Percentiles rank a stretch among this genome's conserved stretches.
phyloP scores from a whole-genome alignment of 1,140 invertebrate species.

The Harpegnathos saltator region DNA sequence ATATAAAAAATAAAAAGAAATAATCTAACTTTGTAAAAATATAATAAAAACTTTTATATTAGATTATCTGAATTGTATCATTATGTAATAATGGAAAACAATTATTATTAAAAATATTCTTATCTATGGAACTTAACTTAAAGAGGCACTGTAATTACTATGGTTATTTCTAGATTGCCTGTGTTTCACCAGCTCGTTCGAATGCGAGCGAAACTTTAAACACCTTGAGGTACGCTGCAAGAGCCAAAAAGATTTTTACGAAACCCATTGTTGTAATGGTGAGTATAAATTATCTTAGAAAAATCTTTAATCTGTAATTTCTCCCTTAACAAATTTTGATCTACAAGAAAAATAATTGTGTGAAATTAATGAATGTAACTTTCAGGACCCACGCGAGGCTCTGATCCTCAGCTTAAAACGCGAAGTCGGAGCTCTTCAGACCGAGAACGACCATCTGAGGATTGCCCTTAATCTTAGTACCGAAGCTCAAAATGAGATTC shows the following conservation, averaged over 20 bases:
- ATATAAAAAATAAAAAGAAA: too few species aligned
- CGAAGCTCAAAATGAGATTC: constrained; percentile 62
- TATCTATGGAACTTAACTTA: neutral
- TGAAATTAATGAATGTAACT: neutral
- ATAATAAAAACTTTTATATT: too few species aligned
- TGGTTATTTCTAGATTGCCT: constrained; percentile 92
- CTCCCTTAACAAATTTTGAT: neutral
- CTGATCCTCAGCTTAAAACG: constrained; percentile 95
- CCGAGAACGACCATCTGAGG: constrained; percentile 96
- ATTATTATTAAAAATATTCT: neutral
- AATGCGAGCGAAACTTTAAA: constrained; percentile 97
- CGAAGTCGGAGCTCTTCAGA: constrained; percentile 94
- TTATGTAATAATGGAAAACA: neutral
- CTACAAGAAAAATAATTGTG: neutral
- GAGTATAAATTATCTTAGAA: constrained; percentile 80
- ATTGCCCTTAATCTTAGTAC: constrained; percentile 88
- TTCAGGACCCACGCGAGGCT: constrained; percentile 95
- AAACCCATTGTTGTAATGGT: constrained; percentile 97
- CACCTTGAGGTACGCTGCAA: constrained; percentile 94
- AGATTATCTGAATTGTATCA: too few species aligned
- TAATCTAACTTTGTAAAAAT: too few species aligned
- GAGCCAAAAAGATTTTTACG: constrained; percentile 95
- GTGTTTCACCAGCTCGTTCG: constrained; percentile 93
- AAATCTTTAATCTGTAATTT: neutral
- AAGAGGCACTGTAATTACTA: neutral